phyloP scores from a whole-genome alignment of 92 coral and sea anemone species.

The Epizoanthus illoricatus region DNA sequence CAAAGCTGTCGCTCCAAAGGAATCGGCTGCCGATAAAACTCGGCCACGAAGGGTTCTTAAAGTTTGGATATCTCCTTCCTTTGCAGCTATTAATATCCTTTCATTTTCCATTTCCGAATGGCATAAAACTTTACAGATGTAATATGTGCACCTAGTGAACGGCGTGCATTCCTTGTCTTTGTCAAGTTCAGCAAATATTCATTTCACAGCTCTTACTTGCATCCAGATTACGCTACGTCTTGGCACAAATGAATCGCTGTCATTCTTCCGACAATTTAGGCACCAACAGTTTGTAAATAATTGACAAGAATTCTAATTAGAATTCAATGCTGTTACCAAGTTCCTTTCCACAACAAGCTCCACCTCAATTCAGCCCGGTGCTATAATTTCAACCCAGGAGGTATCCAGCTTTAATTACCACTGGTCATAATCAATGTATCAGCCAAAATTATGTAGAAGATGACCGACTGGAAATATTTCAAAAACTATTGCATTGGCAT shows the following conservation, averaged over 20 bases:
- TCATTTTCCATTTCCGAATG: slow-evolving; percentile 59
- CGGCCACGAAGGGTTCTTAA: slow-evolving; percentile 61
- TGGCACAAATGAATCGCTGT: slow-evolving; percentile 18
- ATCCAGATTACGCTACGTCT: background rate
- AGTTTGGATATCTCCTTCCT: slow-evolving; percentile 78
- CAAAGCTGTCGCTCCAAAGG: slow-evolving; percentile 79
- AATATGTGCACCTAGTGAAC: too few relatives aligned
- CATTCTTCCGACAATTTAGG: slow-evolving; percentile 26
- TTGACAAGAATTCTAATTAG: slow-evolving; percentile 25
- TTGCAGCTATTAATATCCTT: slow-evolving; percentile 70
- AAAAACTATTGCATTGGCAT: background rate
- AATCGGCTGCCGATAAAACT: slow-evolving; percentile 69
- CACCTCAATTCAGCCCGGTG: background rate
- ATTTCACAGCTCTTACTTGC: too few relatives aligned
- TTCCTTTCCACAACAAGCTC: slow-evolving; percentile 9
- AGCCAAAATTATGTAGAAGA: background rate
- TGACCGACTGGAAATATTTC: background rate
- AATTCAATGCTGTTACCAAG: slow-evolving; percentile 13
- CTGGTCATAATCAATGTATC: background rate
- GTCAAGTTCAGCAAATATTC: too few relatives aligned
- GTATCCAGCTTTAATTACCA: background rate
- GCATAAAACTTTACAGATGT: too few relatives aligned
- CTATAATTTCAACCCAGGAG: background rate
- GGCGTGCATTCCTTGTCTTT: too few relatives aligned
- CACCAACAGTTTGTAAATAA: slow-evolving; percentile 23